These are phyloP conservation scores for Hippoglossus hippoglossus DNA, from an alignment of 2,797 vertebrate species.

Conservation along the genomic window DNA sequence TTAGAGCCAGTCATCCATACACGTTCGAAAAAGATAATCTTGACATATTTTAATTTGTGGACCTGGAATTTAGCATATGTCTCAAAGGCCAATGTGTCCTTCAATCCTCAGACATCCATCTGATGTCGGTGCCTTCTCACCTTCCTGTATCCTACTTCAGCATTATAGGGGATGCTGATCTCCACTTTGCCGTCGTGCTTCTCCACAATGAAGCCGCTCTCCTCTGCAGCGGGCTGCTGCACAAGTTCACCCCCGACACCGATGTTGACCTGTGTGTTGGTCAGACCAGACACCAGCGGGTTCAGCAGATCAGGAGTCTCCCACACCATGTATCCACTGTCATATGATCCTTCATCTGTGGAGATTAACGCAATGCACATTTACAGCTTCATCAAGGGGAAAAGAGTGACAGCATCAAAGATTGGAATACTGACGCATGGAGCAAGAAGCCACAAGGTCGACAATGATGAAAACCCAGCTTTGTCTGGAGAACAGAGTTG, in stretches of 20 bases:
- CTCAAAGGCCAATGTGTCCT: too few relatives aligned
- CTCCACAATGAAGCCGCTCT: constrained; percentile 54
- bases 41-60: neutral
- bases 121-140: constrained; percentile 25
- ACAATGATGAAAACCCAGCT: constrained; percentile 84
- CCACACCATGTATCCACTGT: constrained; percentile 56
- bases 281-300: constrained; percentile 16
- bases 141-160: constrained; percentile 71
- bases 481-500: constrained; percentile 82
- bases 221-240: constrained; percentile 1
- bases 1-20: too few relatives aligned
- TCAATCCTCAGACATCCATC: too few relatives aligned
- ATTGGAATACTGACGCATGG: constrained; percentile 69
- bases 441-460: constrained; percentile 83
- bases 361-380: neutral
- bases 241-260: constrained; percentile 60
- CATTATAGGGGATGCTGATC: constrained; percentile 69
- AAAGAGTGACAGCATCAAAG: neutral
- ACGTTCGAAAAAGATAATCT: too few relatives aligned
- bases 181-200: constrained; percentile 10
- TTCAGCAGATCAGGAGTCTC: constrained; percentile 57
- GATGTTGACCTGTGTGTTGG: constrained; percentile 21
- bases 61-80: too few relatives aligned
- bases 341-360: constrained; percentile 65
- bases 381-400: too few relatives aligned